Percentiles rank a stretch among this genome's conserved stretches.
phyloP scores from a whole-genome alignment of 2,888 invertebrate genomes.

The Phengaris alcon region DNA sequence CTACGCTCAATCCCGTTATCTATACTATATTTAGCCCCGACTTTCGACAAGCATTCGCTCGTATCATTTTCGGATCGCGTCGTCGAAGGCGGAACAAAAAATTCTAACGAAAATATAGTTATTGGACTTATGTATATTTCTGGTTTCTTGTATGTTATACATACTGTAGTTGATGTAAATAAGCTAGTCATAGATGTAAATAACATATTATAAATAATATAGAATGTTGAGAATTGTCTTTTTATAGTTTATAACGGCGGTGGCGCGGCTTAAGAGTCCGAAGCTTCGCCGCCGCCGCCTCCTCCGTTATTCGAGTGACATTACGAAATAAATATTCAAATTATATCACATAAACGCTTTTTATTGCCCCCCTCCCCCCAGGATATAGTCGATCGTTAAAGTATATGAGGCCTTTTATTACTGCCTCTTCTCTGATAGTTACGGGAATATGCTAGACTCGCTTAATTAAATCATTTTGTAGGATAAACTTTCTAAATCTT shows the following conservation, averaged over 20 bases:
- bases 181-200: constrained; percentile 66
- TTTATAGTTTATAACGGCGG: constrained; percentile 72
- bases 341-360: constrained; percentile 61
- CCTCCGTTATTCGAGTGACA: constrained; percentile 73
- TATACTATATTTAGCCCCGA: constrained; percentile 97
- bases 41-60: constrained; percentile 93
- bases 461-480: constrained; percentile 18
- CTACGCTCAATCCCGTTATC: constrained; percentile 93
- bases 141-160: constrained; percentile 74
- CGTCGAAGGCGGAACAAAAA: constrained; percentile 73
- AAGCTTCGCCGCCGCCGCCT: constrained; percentile 62
- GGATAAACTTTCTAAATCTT: constrained; percentile 19
- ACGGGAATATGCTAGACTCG: neutral
- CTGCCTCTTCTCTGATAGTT: constrained; percentile 3
- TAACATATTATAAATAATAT: constrained; percentile 60
- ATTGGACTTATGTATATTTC: constrained; percentile 66
- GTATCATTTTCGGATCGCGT: constrained; percentile 86
- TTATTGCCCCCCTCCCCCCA: constrained; percentile 46
- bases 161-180: constrained; percentile 75
- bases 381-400: constrained; percentile 24
- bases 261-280: constrained; percentile 67
- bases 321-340: constrained; percentile 78
- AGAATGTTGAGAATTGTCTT: constrained; percentile 73
- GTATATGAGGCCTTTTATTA: constrained; percentile 25
- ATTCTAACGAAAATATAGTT: constrained; percentile 73